Percentiles rank a stretch among this genome's conserved stretches.
phyloP scores from a whole-genome alignment of 2,113 vertebrate species.

The Ctenomys sociabilis region DNA sequence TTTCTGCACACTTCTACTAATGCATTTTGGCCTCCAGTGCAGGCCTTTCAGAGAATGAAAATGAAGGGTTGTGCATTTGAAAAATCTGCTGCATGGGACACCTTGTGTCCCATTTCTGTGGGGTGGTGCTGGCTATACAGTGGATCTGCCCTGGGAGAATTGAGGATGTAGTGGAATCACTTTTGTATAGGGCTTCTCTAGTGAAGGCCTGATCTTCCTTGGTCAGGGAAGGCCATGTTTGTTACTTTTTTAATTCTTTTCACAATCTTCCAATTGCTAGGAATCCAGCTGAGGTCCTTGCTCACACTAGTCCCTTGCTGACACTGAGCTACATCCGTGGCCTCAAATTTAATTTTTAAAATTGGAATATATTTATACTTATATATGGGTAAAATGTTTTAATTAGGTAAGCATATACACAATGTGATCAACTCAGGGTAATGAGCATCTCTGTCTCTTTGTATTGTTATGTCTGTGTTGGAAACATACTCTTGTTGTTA shows the following conservation, averaged over 20 bases:
- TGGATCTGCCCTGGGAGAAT: slow-evolving; percentile 10
- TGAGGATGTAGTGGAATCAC: background rate
- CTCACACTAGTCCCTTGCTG: background rate
- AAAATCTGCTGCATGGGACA: background rate
- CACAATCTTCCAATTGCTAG: background rate
- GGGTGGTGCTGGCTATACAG: background rate
- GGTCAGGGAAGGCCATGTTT: background rate
- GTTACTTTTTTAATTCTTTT: background rate
- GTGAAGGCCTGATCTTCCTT: background rate
- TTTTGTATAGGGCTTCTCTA: background rate
- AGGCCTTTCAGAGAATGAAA: background rate
- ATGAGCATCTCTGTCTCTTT: background rate
- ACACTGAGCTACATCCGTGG: background rate
- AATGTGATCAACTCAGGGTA: background rate
- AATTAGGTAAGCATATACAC: background rate
- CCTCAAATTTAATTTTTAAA: background rate
- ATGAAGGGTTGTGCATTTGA: background rate
- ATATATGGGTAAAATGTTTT: background rate
- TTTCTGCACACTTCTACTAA: background rate
- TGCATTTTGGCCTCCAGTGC: background rate
- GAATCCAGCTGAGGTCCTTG: background rate
- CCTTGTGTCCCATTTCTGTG: background rate
- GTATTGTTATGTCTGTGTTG: background rate
- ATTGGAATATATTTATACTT: background rate
- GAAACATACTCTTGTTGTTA: background rate